phyloP scores from a whole-genome alignment of 1,140 invertebrate species.

The Conus ventricosus region DNA sequence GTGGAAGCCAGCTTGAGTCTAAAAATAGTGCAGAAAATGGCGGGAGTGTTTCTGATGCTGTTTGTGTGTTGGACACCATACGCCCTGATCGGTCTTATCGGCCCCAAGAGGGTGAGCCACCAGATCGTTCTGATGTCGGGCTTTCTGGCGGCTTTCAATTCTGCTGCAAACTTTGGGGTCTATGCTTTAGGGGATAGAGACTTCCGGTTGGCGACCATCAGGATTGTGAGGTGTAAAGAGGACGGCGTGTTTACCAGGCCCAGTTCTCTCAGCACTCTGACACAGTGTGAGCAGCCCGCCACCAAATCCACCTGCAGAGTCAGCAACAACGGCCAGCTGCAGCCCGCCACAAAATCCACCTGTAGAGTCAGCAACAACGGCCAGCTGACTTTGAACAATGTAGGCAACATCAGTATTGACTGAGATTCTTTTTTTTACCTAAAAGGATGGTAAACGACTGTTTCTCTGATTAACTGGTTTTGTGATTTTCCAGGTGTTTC shows the following conservation, averaged over 20 bases:
- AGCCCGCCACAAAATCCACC: neutral
- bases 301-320: neutral
- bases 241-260: neutral
- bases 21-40: slow-evolving; percentile 12
- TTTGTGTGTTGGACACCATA: slow-evolving; percentile 11
- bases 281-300: neutral
- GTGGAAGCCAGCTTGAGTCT: slow-evolving; percentile 5
- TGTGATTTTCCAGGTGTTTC: no score
- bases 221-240: neutral
- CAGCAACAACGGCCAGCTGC: neutral
- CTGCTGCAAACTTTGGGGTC: slow-evolving; percentile 6
- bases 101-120: neutral
- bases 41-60: slow-evolving; percentile 23
- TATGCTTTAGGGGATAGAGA: slow-evolving; percentile 3
- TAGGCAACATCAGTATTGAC: neutral
- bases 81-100: slow-evolving; percentile 12
- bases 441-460: no score
- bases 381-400: neutral
- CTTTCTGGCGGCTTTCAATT: slow-evolving; percentile 6
- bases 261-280: neutral
- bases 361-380: neutral
- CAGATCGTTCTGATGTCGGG: neutral
- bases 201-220: neutral
- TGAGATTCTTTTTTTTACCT: no score
- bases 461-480: no score